Evolutionary conservation across 2,888 invertebrate species (phyloP).

Genomic region (Noctua fimbriata): DNA sequence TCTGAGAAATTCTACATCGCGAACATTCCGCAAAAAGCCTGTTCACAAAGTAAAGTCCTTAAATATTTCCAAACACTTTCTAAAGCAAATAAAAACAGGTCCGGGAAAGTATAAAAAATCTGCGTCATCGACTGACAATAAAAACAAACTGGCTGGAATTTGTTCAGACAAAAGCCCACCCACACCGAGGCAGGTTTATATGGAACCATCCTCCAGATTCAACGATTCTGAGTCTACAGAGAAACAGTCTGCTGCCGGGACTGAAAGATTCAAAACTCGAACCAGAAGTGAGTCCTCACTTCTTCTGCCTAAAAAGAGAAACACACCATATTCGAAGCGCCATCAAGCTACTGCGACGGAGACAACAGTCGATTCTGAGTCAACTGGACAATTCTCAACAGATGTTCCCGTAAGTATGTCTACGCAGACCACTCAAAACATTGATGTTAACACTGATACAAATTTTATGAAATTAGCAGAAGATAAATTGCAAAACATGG

Average conservation of each 20-base stretch:
- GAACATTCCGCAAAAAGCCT: constrained; percentile 72
- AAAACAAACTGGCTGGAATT: constrained; percentile 44
- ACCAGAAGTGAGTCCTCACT: constrained; percentile 10
- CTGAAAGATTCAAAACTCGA: constrained; percentile 32
- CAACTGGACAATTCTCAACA: constrained; percentile 55
- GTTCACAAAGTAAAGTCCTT: constrained; percentile 86
- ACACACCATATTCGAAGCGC: constrained; percentile 13
- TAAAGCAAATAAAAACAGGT: constrained; percentile 61
- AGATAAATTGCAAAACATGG: constrained; percentile 87
- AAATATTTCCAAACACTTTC: constrained; percentile 82
- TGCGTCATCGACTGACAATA: constrained; percentile 67
- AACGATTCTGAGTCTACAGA: constrained; percentile 54
- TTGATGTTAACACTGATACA: constrained; percentile 74
- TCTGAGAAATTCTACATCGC: constrained; percentile 47
- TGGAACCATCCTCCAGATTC: constrained; percentile 49
- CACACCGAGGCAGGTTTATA: constrained; percentile 69
- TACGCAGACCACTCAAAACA: constrained; percentile 81
- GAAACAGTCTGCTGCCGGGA: constrained; percentile 32
- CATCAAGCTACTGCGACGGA: constrained; percentile 63
- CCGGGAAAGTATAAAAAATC: constrained; percentile 46
- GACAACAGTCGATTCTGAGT: constrained; percentile 72
- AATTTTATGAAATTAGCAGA: constrained; percentile 84
- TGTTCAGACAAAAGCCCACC: constrained; percentile 71
- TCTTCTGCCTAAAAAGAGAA: constrained; percentile 14
- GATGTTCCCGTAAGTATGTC: constrained; percentile 75